Conservation (phyloP, 2,797 vertebrate genomes). For the Astyanax mexicanus region DNA sequence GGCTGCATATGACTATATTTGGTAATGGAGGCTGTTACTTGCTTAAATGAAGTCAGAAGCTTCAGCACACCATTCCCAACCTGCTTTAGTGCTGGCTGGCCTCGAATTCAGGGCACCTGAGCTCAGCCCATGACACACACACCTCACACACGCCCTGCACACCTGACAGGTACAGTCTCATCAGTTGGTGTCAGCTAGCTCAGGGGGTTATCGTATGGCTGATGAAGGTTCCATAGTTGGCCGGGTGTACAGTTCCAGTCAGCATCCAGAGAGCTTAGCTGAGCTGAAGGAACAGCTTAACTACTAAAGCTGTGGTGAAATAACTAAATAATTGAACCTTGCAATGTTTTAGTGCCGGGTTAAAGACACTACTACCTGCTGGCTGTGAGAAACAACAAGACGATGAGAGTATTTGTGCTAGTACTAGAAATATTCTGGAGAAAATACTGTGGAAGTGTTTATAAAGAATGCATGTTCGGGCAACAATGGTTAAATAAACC, state of each 20-base stretch:
- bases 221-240: constrained; percentile 23
- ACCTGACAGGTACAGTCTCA: constrained; percentile 27
- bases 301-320: constrained; percentile 8
- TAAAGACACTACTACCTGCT: neutral
- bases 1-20: neutral
- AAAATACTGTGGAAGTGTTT: no score
- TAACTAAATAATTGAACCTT: constrained; percentile 18
- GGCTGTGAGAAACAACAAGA: neutral
- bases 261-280: constrained; percentile 17
- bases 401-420: neutral
- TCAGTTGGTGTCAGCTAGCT: constrained; percentile 39
- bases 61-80: neutral
- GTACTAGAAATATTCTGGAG: no score
- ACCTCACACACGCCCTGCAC: constrained; percentile 24
- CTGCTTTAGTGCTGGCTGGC: neutral
- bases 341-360: neutral
- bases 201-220: constrained; percentile 39
- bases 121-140: constrained; percentile 9
- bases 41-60: neutral
- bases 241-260: constrained; percentile 34
- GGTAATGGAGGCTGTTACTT: neutral
- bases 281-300: constrained; percentile 11
- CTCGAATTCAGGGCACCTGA: constrained; percentile 29
- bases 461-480: no score
- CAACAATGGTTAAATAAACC: no score